Evolutionary conservation across 1,140 invertebrate genomes (phyloP), one percentile per base, ranked within the genome.

Genomic region (Trinorchestia longiramus): DNA sequence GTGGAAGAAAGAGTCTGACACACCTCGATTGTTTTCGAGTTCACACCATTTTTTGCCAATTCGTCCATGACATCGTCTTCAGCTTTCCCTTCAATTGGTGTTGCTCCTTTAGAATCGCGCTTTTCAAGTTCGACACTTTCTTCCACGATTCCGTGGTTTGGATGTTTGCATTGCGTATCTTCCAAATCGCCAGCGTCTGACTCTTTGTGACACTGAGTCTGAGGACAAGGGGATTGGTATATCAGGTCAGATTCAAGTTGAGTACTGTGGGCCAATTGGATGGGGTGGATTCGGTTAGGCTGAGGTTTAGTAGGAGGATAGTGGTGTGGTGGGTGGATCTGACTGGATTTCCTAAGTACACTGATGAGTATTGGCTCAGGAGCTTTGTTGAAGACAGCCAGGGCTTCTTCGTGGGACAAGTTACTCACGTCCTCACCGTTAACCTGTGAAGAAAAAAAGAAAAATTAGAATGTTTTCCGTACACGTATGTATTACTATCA

Each of bases 291-390:
- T 42, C 96, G 43, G 42, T 96, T 45, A 95, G 53, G 53, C 87
- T 95, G 45, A 95, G 62, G 87, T 41, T 95, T 96, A 41, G 77
- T 42, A 17, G 77, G 95, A 94, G 94, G 88, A 15, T 15, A 90
- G 41, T 90, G 88, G 47, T 53, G 19, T 53, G 88, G n/a, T 41
- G n/a, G 95, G 96, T 87, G 95, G 96, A 95, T 95, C 43, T 95
- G 94, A 42, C 95, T 96, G 96, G 97, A 96, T 53, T 98, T 97
- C 95, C 98, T 97, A 62, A 98, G 97, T 43, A 98, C 98, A 97
- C 98, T 98, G 53, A 98, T 98, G 96, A 98, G 97, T 97, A 98
- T 98, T 95, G 98, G 98, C 97, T 98, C 98, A 97, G 98, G 97
- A 36, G 98, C 98, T 96, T 98, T 97, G 96, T 98, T 97, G 97